phyloP scores from a whole-genome alignment of 1,140 invertebrate species.

The Probaryconus sp. region DNA sequence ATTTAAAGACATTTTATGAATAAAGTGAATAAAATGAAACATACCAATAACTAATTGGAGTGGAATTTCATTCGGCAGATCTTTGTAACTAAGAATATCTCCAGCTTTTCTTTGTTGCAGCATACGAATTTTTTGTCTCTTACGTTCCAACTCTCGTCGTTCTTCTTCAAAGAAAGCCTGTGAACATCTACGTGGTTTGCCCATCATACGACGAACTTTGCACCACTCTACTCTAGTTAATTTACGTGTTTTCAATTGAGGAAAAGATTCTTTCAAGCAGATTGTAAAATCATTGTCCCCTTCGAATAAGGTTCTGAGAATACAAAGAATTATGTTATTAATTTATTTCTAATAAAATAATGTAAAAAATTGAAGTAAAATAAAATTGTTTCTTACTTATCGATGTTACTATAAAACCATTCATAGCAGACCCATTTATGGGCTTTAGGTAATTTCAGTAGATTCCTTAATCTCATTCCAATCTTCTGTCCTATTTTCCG shows the following conservation, averaged over 20 bases:
- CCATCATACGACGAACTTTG: conserved; percentile 96
- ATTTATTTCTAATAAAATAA: conserved; percentile 15
- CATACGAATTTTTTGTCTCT: conserved; percentile 94
- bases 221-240: conserved; percentile 96
- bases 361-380: conserved; percentile 14
- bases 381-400: conserved; percentile 81
- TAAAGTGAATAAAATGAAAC: conserved; percentile 1
- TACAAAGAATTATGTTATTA: conserved; percentile 64
- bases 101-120: conserved; percentile 95
- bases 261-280: conserved; percentile 96
- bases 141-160: conserved; percentile 91
- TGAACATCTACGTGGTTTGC: conserved; percentile 95
- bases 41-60: conserved; percentile 95
- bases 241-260: conserved; percentile 91
- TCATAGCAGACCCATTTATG: conserved; percentile 99
- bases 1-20: no score
- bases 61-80: conserved; percentile 97
- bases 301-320: conserved; percentile 89
- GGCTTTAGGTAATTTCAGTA: conserved; percentile 98
- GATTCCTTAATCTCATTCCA: conserved; percentile 93
- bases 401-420: conserved; percentile 99
- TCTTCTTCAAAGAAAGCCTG: conserved; percentile 98
- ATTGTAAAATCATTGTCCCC: conserved; percentile 98
- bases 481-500: conserved; percentile 91
- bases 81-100: conserved; percentile 88